Base-by-base conservation (phyloP, 2,888 invertebrate species). In the Netelia fuscicornis region DNA sequence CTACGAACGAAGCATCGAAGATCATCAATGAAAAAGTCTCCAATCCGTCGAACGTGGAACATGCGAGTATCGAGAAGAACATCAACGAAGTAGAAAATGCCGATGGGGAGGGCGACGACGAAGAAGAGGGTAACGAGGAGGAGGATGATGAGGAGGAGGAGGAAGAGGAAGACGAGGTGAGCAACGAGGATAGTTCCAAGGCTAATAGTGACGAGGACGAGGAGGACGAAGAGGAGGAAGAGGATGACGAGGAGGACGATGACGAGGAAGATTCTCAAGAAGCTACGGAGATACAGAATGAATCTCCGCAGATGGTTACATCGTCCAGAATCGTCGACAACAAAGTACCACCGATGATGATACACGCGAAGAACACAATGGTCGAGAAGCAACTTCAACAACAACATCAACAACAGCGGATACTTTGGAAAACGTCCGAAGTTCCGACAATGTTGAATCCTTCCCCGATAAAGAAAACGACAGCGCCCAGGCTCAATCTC, bases 31-130 rank as follows among this genome's bases (percentile, higher is more conserved):
- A 89, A 5, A 92, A 89, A 10, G 89, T 88, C 1, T 89, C 87
- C 0, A 92, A 92, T 6, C 92, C 90, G 5, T 90, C 89, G 20
- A 90, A 86, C 17, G 89, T 87, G 3, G 91, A 86, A 0, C 88
- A 90, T 2, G 89, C 92, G 20, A 91, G 89, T 10, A 90, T 20
- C 88, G 91, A 72, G 89, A 89, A 86, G 86, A 86, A 85, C 67
- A 86, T 86, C 64, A 88, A 88, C 71, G 89, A 89, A 71, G 85
- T 81, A 17, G 89, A 89, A 65, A 85, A 81, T 52, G 86, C 85
- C 75, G 87, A 80, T 75, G 88, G 76, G 79, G 89, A 86, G 62
- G 85, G 58, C 10, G 84, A 91, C 87, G 88, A 86, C 2, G 88
- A 88, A 10, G 88, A 87, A n/a, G 85, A 87, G 13, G 81, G 74